Base-by-base conservation (phyloP, 2,113 vertebrate species). In the Lagopus muta region DNA sequence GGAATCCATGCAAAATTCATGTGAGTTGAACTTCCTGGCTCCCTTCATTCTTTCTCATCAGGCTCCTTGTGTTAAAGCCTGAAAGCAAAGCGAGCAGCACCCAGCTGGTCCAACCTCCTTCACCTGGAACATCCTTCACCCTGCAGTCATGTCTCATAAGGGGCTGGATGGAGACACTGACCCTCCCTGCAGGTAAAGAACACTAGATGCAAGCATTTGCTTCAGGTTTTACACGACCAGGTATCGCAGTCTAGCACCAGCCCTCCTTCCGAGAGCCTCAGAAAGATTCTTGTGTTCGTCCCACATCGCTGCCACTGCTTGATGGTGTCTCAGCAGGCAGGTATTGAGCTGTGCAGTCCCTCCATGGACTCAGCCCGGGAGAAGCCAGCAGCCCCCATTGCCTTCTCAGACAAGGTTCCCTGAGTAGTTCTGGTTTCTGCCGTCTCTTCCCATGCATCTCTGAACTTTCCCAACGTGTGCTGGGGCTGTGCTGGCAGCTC, bases 271-370 rank as follows among this genome's bases (percentile, higher is more conserved):
- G 18, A 17, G 38, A 20, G 66, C 40, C 30, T 74, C 69, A 66
- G 10, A 52, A 77, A 45, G 40, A 48, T 16, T 21, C 45, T 66
- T 1, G 0, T 8, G 90, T 30, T n/a, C 30, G 27, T 92, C 64
- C 62, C 55, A 77, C 17, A 12, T 18, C 1, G 0, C 4, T 73
- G 36, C 45, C 74, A n/a, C n/a, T 0, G 0, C 45, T 88, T 0
- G 0, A 0, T 1, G 5, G 6, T 67, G 42, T 42, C 78, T 81
- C 84, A 78, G 78, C 52, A 84, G 74, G 16, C 42, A 43, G 15
- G 42, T 57, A 19, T 1, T 13, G 12, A 85, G 66, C 61, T 67
- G 52, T 24, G 38, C 38, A 45, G 38, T 19, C 34, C 11, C 50
- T 88, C 24, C 1, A 3, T 8, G 36, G 54, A 32, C 48, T 90